These are phyloP conservation scores for Apteryx mantelli DNA, from an alignment of 2,113 vertebrate species.

Conservation along the genomic window DNA sequence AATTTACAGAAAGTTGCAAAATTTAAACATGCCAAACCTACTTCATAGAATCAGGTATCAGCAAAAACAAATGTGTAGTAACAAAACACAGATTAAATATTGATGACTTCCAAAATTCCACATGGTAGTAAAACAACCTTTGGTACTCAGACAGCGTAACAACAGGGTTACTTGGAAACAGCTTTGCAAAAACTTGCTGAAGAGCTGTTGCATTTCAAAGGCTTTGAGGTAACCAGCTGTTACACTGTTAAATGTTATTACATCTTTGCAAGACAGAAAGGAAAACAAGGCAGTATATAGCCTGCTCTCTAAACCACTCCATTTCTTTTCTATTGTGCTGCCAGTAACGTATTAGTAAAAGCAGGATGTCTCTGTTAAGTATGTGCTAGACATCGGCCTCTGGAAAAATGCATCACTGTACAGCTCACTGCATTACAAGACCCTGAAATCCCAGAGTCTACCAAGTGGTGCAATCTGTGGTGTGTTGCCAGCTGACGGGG, in stretches of 20 bases:
- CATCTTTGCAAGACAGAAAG: neutral
- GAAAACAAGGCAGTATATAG: neutral
- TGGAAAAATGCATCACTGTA: rapidly evolving
- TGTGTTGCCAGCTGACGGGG: neutral
- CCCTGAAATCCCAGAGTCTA: neutral
- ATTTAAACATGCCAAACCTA: neutral
- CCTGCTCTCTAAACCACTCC: neutral
- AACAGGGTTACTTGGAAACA: neutral
- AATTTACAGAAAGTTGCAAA: neutral
- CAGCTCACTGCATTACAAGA: neutral
- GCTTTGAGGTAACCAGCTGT: neutral
- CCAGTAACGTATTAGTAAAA: neutral
- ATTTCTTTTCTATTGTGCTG: neutral
- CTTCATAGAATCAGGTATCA: neutral
- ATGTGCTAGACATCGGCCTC: neutral
- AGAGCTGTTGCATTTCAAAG: neutral
- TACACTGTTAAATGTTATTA: neutral
- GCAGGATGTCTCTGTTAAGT: neutral
- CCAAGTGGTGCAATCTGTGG: neutral
- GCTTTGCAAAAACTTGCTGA: neutral
- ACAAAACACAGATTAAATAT: constrained; percentile 26
- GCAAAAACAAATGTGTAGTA: neutral
- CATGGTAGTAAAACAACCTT: neutral
- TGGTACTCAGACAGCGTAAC: neutral
- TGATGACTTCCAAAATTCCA: neutral